Percentiles rank a stretch among this genome's conserved stretches.
Evolutionary conservation across 2,113 vertebrate genomes (phyloP).

Genomic region (Climacteris rufus): DNA sequence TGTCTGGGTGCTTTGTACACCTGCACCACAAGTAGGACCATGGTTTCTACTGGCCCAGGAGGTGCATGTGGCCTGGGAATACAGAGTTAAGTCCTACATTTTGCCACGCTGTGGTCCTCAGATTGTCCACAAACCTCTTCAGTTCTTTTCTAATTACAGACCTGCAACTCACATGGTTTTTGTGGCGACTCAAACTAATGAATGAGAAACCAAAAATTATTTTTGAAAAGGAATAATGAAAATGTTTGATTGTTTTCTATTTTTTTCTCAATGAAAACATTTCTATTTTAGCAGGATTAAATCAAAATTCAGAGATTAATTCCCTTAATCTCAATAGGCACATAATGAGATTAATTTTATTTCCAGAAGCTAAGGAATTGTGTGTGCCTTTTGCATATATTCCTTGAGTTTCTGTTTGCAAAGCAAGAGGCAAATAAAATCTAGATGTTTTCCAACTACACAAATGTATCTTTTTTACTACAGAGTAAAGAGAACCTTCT

Average conservation of each 20-base stretch:
- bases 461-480: background rate
- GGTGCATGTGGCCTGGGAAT: background rate
- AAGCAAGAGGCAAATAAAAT: background rate
- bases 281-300: background rate
- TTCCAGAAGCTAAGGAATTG: background rate
- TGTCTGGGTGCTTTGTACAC: background rate
- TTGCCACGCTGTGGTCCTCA: too few species aligned
- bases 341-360: background rate
- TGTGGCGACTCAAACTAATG: background rate
- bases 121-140: background rate
- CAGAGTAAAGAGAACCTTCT: background rate
- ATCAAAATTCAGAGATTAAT: background rate
- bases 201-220: background rate
- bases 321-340: background rate
- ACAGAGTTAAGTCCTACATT: background rate
- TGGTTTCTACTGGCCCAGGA: background rate
- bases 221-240: background rate
- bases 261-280: background rate
- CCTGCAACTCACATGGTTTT: accelerated
- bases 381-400: background rate
- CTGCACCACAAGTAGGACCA: background rate
- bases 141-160: background rate
- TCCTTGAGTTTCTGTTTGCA: background rate
- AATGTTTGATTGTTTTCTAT: background rate
- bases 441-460: background rate